These are phyloP conservation scores for Rhingia rostrata DNA, from an alignment of 2,888 invertebrate species.

Conservation along the genomic window DNA sequence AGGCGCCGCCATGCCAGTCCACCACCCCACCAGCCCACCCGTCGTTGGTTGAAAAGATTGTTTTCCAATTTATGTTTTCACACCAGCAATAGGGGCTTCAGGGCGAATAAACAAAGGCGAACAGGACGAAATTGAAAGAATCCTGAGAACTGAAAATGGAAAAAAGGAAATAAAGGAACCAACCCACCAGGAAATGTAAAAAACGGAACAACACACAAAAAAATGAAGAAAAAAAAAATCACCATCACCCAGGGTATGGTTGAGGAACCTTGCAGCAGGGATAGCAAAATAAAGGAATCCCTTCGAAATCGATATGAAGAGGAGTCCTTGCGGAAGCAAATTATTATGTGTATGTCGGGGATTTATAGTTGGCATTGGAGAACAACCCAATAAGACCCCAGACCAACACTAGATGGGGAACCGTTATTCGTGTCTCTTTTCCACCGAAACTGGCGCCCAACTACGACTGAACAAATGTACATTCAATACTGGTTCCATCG, in stretches of 20 bases:
- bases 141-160: slow-evolving; percentile 61
- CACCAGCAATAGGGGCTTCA: slow-evolving; percentile 74
- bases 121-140: slow-evolving; percentile 61
- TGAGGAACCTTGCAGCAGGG: neutral
- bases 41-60: slow-evolving; percentile 75
- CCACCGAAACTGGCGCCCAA: neutral
- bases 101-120: slow-evolving; percentile 69
- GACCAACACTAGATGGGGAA: neutral
- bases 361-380: slow-evolving; percentile 59
- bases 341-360: slow-evolving; percentile 64
- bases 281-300: slow-evolving; percentile 27
- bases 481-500: no score
- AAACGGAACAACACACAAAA: slow-evolving; percentile 4
- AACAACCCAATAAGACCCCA: neutral
- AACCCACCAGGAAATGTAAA: slow-evolving; percentile 41
- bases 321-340: slow-evolving; percentile 60
- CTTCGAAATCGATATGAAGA: slow-evolving; percentile 49
- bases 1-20: no score
- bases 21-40: slow-evolving; percentile 9
- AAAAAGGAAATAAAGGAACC: slow-evolving; percentile 18
- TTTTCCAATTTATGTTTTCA: slow-evolving; percentile 78
- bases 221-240: neutral
- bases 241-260: neutral
- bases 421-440: slow-evolving; percentile 10
- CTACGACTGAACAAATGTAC: no score